Conservation (phyloP, 2,113 vertebrate genomes). For the Lasiurus cinereus region DNA sequence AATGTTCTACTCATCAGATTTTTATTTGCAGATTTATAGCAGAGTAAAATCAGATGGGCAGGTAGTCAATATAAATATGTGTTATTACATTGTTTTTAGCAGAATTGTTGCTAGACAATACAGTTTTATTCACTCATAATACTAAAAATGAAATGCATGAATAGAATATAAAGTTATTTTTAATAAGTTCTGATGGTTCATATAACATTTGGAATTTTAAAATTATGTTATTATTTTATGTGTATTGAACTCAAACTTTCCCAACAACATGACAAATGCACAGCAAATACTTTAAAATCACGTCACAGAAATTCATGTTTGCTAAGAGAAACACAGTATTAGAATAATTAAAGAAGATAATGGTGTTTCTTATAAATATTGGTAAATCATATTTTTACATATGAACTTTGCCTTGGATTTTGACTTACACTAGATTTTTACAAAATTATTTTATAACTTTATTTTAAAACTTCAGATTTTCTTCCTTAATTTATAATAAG, state of each 20-base stretch:
- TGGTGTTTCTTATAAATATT: background rate
- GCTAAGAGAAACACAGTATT: background rate
- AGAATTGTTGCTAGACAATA: conserved; percentile 5
- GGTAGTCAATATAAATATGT: conserved; percentile 44
- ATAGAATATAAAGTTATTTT: conserved; percentile 12
- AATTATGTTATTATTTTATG: background rate
- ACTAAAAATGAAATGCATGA: conserved; percentile 49
- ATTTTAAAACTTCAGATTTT: background rate
- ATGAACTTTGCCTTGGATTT: background rate
- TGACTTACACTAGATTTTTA: background rate
- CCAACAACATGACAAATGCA: background rate
- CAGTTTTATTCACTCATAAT: conserved; percentile 29
- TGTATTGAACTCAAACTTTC: background rate
- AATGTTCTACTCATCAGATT: background rate
- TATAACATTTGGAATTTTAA: background rate
- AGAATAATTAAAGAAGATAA: background rate
- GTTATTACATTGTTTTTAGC: conserved; percentile 50
- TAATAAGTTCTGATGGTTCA: background rate
- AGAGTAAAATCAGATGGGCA: conserved; percentile 58
- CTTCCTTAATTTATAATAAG: background rate
- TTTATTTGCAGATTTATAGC: conserved; percentile 67
- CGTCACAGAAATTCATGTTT: background rate
- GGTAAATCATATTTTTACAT: background rate
- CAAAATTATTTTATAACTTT: background rate
- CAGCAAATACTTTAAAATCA: background rate